Percentiles rank a stretch among this genome's conserved stretches.
These are phyloP conservation scores for Sebastes diploproa DNA, from an alignment of 2,797 vertebrate genomes.

Conservation along the genomic window DNA sequence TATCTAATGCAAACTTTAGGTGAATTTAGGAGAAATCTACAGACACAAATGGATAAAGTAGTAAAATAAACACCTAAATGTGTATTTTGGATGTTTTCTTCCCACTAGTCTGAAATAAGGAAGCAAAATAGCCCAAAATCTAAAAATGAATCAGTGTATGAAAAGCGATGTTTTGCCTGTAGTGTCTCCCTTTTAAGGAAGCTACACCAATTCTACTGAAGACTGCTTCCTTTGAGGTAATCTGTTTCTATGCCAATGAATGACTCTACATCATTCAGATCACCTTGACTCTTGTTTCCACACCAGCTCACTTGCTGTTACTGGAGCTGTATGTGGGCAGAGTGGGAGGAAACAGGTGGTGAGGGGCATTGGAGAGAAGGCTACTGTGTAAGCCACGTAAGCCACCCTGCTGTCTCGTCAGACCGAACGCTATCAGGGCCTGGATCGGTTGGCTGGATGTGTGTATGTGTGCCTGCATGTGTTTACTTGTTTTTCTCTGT, in stretches of 20 bases:
- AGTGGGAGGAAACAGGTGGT: constrained; percentile 39
- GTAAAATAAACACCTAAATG: no score
- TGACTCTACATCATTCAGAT: neutral
- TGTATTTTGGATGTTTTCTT: no score
- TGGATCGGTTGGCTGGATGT: neutral
- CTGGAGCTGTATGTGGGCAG: constrained; percentile 14
- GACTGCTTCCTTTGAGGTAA: neutral
- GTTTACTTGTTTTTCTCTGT: constrained; percentile 5
- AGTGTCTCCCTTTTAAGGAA: neutral
- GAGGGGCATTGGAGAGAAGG: constrained; percentile 8
- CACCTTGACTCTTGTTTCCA: constrained; percentile 23
- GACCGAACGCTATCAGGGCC: neutral
- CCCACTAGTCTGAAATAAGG: no score
- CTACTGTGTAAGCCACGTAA: constrained; percentile 32
- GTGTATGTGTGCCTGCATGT: neutral
- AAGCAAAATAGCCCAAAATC: no score
- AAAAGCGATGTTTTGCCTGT: no score
- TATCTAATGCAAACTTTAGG: no score
- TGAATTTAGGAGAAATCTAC: no score
- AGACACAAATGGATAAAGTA: no score
- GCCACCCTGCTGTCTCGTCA: constrained; percentile 39
- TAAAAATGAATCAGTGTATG: no score
- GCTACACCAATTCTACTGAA: neutral
- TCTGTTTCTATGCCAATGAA: neutral
- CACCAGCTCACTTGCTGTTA: neutral